These are phyloP conservation scores for Tethea ocularis DNA, from an alignment of 2,888 invertebrate genomes.

Conservation along the genomic window DNA sequence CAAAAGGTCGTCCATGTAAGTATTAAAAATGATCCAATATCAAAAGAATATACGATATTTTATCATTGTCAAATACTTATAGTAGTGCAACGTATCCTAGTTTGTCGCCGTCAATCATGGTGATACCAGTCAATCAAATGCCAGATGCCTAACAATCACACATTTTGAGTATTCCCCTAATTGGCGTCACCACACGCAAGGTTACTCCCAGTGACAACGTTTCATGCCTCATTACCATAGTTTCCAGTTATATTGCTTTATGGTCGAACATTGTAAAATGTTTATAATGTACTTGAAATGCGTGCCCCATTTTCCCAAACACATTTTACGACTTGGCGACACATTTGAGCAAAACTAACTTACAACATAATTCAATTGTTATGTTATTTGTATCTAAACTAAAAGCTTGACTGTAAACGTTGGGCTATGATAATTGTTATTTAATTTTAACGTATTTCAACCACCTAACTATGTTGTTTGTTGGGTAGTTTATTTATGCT, in stretches of 20 bases:
- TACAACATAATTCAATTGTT: slow-evolving; percentile 28
- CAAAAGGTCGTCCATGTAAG: too few relatives aligned
- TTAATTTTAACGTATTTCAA: slow-evolving; percentile 21
- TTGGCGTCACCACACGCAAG: not conserved
- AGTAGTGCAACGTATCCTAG: too few relatives aligned
- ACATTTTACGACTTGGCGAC: slow-evolving; percentile 18
- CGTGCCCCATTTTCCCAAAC: slow-evolving; percentile 1
- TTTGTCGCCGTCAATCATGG: not conserved
- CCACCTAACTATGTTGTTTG: not conserved
- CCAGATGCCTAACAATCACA: not conserved
- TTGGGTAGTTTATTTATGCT: not conserved
- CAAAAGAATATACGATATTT: too few relatives aligned
- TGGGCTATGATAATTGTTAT: slow-evolving; percentile 40
- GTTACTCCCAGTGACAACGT: not conserved
- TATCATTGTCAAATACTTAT: too few relatives aligned
- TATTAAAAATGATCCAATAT: too few relatives aligned
- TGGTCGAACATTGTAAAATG: slow-evolving; percentile 10
- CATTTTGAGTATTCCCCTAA: not conserved
- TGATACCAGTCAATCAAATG: not conserved
- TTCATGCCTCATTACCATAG: slow-evolving; percentile 40
- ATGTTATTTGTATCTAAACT: slow-evolving; percentile 26
- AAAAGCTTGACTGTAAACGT: slow-evolving; percentile 34
- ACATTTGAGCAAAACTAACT: slow-evolving; percentile 32
- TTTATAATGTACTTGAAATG: slow-evolving; percentile 25
- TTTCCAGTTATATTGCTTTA: slow-evolving; percentile 37